Evolutionary conservation across 2,888 invertebrate species (phyloP), one percentile per base, ranked within the genome.

Genomic region (Clitarchus hookeri): DNA sequence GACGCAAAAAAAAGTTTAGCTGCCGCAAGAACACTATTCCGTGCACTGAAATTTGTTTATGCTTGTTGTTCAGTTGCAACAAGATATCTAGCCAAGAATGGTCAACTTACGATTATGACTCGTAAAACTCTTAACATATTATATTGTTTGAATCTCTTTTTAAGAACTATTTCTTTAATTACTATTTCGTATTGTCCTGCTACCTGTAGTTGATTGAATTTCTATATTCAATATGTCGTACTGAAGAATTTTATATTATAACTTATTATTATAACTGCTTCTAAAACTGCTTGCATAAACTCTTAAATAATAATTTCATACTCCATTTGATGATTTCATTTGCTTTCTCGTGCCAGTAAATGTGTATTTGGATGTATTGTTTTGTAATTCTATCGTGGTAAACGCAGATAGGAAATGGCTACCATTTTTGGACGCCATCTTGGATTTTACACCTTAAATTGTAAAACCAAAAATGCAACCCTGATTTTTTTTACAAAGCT

Each of bases 1-100:
- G 11, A 78, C 19, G 78, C 78, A 16, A 78, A 78, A 78, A 23
- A 78, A 78, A 26, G 78, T 78, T n/a, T 78, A 23, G 78, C 78
- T 78, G 78, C 78, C 19, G n/a, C 78, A 78, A 9, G 78, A 78
- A 78, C 78, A 78, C n/a, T 19, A 78, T 78, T n/a, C 78, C n/a
- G 26, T 78, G 11, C 26, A 78, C n/a, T 25, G 13, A 8, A 11
- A 78, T 78, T 78, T 78, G 78, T 78, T 11, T 11, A 78, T 78
- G 78, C 78, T 78, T 11, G 78, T 11, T 78, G n/a, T 78, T 26
- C n/a, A 78, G 13, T 78, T 78, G 78, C 78, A 78, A 12, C 78
- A 78, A 78, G 11, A 78, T 16, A 78, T 26, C 13, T 23, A 78
- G 78, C n/a, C 78, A 78, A 9, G 0, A 23, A 78, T 6, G n/a